A percentile compares a stretch with the other conserved stretches of the same genome.
These are phyloP conservation scores for Hiodon alosoides DNA, from an alignment of 2,113 vertebrate genomes.

Conservation along the genomic window DNA sequence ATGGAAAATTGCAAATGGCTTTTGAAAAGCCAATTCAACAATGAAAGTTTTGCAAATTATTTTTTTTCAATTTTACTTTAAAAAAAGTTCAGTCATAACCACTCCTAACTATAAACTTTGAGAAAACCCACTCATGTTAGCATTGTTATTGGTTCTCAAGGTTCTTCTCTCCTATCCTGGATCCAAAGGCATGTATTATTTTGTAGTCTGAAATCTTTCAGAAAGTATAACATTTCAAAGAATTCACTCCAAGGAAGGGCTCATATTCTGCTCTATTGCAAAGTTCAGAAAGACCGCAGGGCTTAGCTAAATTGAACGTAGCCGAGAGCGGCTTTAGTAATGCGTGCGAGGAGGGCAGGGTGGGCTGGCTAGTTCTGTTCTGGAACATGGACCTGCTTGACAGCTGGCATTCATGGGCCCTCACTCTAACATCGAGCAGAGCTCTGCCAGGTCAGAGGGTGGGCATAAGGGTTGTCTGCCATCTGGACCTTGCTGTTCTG, in stretches of 20 bases:
- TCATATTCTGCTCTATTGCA: slow-evolving; percentile 33
- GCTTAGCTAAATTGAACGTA: not conserved
- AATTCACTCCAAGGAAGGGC: not conserved
- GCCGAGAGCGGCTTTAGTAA: not conserved
- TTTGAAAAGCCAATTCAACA: no score
- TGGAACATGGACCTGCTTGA: slow-evolving; percentile 44
- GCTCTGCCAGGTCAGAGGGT: slow-evolving; percentile 51
- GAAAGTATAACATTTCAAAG: not conserved
- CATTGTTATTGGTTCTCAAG: no score
- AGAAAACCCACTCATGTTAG: no score
- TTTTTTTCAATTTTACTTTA: no score
- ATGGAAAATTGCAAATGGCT: no score
- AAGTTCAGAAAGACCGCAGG: slow-evolving; percentile 31
- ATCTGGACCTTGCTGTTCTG: slow-evolving; percentile 57
- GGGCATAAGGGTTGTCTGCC: slow-evolving; percentile 53
- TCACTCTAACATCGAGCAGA: slow-evolving; percentile 16
- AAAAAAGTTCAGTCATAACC: no score
- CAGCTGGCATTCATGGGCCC: slow-evolving; percentile 51
- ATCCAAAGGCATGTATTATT: slow-evolving; percentile 13
- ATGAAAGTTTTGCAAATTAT: no score
- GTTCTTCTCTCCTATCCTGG: not conserved
- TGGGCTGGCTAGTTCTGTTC: slow-evolving; percentile 15
- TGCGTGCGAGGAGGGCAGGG: slow-evolving; percentile 2
- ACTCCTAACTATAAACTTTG: no score
- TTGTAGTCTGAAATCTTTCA: slow-evolving; percentile 34